Base-by-base conservation (phyloP, 2,797 vertebrate genomes). In the Spatula clypeata region DNA sequence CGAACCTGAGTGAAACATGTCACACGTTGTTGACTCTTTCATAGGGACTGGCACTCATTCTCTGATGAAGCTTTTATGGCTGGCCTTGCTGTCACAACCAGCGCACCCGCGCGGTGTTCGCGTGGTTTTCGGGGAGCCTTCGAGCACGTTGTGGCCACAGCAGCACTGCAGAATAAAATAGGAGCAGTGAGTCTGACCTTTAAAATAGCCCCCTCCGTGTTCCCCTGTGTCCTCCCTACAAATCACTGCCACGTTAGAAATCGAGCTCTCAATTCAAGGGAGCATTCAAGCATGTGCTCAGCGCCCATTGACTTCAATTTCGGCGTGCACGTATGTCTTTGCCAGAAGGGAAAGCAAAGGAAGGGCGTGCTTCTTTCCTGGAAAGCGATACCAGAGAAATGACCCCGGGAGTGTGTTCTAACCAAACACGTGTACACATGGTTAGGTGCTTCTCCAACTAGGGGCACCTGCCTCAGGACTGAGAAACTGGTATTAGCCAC, bases 1-100 rank as follows among this genome's bases (percentile, higher is more conserved):
- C 45, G 0, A 90, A 95, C 94, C 93, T 69, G 85, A 93, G 93
- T 95, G 83, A 90, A 95, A 96, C 94, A 90, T 55, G 95, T 97
- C 94, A 95, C 73, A 60, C 89, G 0, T 66, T 96, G 87, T 94
- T 96, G 94, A 76, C 75, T 94, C 87, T 88, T 94, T 88, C 82
- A 40, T 81, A 86, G 93, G 55, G 76, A 66, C 94, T 92, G 92
- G 92, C 96, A 94, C 80, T 79, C 44, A 64, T 91, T 92, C 90
- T 81, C 76, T 88, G 94, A 79, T 51, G 58, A 88, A 96, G 88
- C 10, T 2, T 54, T 51, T 3, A 4, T 23, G 72, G 31, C 62
- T 70, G 84, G 92, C 32, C 86, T 70, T 66, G 32, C 45, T 73
- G 90, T 96, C 94, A 96, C 3, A 34, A 92, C 70, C 57, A 70